Conservation (phyloP, 2,113 vertebrate species). For the Romanogobio albipinnatus region DNA sequence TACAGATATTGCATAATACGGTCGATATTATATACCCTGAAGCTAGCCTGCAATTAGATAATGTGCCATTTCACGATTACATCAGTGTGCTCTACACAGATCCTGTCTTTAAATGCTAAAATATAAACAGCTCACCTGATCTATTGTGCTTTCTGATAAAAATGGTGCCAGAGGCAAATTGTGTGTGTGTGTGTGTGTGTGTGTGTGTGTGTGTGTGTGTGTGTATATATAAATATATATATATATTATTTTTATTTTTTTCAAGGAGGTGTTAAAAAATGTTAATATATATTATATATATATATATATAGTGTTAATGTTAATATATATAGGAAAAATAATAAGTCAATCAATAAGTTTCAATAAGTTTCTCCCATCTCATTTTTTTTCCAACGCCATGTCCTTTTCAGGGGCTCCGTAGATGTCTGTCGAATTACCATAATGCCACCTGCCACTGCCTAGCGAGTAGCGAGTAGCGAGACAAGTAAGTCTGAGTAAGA, state of each 20-base stretch:
- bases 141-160: neutral
- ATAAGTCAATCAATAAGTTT: no score
- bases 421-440: neutral
- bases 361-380: no score
- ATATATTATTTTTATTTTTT: no score
- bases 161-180: neutral
- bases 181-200: no score
- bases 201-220: no score
- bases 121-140: neutral
- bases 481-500: neutral
- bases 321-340: no score
- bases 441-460: neutral
- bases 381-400: no score
- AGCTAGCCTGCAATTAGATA: conserved; percentile 2
- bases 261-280: no score
- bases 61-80: conserved; percentile 3
- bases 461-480: neutral
- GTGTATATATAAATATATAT: no score
- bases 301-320: no score
- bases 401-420: no score
- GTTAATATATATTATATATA: no score
- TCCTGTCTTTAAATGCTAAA: neutral
- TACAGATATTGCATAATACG: neutral
- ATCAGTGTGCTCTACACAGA: neutral
- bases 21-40: neutral